phyloP scores from a whole-genome alignment of 2,888 invertebrate species.

The Lepetodrilus schrolli region DNA sequence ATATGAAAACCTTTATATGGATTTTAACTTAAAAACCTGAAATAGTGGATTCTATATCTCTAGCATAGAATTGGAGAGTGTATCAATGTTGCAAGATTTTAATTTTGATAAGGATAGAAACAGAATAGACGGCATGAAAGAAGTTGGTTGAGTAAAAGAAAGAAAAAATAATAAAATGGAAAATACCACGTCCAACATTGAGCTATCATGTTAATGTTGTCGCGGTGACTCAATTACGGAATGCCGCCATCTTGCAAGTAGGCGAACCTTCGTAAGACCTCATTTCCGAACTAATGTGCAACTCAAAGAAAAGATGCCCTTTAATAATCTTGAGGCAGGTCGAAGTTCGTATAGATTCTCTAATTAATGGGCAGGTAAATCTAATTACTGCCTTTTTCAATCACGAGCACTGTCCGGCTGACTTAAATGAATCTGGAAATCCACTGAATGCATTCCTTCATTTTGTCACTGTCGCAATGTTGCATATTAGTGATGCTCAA shows the following conservation, averaged over 20 bases:
- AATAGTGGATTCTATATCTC: background rate
- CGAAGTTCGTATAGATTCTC: slow-evolving; percentile 28
- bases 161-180: slow-evolving; percentile 9
- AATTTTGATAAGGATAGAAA: slow-evolving; percentile 11
- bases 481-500: too few species aligned
- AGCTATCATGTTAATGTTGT: slow-evolving; percentile 18
- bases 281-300: slow-evolving; percentile 28
- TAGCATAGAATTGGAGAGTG: background rate
- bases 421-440: slow-evolving; percentile 24
- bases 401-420: slow-evolving; percentile 7
- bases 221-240: slow-evolving; percentile 14
- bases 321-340: slow-evolving; percentile 25
- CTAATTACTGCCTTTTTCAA: slow-evolving; percentile 29
- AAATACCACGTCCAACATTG: slow-evolving; percentile 5
- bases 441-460: slow-evolving; percentile 7
- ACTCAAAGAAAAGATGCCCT: slow-evolving; percentile 31
- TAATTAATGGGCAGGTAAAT: slow-evolving; percentile 28
- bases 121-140: slow-evolving; percentile 14
- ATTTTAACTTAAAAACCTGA: slow-evolving; percentile 4
- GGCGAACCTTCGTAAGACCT: slow-evolving; percentile 25
- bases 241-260: background rate
- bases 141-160: slow-evolving; percentile 5
- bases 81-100: background rate
- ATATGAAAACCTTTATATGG: background rate
- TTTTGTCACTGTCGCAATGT: slow-evolving; percentile 11